These are phyloP conservation scores for Gambusia yucatana DNA, from an alignment of 2,797 vertebrate genomes.

Conservation along the genomic window DNA sequence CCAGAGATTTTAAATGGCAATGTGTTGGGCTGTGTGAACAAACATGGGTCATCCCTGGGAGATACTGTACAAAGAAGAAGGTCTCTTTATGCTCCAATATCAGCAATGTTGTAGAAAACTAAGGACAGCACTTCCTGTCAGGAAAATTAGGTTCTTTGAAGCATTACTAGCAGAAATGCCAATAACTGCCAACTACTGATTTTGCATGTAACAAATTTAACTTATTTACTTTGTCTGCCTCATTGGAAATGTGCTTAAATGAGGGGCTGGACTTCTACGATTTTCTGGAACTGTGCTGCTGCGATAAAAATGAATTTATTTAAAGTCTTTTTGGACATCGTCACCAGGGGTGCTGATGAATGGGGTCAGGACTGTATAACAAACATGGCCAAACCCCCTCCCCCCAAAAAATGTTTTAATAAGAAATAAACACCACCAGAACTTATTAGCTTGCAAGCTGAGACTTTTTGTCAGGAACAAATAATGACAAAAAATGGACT, in stretches of 20 bases:
- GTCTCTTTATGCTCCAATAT: not conserved
- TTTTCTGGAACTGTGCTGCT: not conserved
- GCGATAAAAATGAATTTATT: not conserved
- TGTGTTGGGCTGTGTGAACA: not conserved
- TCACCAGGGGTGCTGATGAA: not conserved
- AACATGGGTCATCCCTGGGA: not conserved
- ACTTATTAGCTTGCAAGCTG: slow-evolving; percentile 61
- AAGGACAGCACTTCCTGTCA: not conserved
- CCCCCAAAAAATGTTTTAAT: slow-evolving; percentile 15
- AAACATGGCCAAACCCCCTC: slow-evolving; percentile 34
- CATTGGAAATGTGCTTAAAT: not conserved
- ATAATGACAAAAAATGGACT: slow-evolving; percentile 67
- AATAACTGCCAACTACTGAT: not conserved
- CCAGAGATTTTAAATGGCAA: not conserved
- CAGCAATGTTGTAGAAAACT: not conserved
- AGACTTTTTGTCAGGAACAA: slow-evolving; percentile 49
- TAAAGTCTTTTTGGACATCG: not conserved
- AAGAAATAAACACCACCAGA: slow-evolving; percentile 31
- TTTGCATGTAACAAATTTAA: not conserved
- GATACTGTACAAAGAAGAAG: not conserved
- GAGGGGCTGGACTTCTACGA: not conserved
- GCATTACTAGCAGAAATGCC: not conserved
- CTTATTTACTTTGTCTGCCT: not conserved
- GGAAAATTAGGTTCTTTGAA: not conserved
- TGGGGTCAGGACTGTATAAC: slow-evolving; percentile 7